phyloP scores from a whole-genome alignment of 2,797 vertebrate species.

The Gallinago stenura region DNA sequence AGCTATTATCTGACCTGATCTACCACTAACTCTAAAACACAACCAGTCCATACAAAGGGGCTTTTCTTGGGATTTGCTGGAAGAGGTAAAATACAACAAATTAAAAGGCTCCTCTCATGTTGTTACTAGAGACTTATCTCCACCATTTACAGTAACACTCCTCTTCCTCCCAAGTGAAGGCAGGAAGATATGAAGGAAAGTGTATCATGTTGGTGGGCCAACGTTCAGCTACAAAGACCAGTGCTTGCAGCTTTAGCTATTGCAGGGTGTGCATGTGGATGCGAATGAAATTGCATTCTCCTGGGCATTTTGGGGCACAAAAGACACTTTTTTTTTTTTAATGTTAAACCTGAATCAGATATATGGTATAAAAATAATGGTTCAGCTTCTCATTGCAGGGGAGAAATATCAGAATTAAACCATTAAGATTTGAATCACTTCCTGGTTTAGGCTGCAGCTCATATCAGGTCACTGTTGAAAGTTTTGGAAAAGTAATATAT shows the following conservation, averaged over 20 bases:
- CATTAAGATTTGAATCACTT: background rate
- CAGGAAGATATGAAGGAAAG: background rate
- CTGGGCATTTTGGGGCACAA: background rate
- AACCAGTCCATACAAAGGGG: background rate
- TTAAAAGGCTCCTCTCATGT: background rate
- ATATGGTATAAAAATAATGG: background rate
- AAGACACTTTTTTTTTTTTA: background rate
- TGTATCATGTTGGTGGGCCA: rapidly evolving
- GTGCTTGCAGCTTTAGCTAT: background rate
- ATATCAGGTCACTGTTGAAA: background rate
- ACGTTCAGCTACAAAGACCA: background rate
- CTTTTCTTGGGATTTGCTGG: background rate
- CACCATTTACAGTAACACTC: background rate
- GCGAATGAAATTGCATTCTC: background rate
- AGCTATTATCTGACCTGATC: background rate
- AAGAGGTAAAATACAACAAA: background rate
- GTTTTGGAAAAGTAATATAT: background rate
- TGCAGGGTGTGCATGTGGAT: too few species aligned
- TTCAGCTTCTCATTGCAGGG: background rate
- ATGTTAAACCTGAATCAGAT: background rate
- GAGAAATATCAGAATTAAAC: background rate
- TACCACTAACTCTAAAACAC: background rate
- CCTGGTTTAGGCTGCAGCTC: background rate
- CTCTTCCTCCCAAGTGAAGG: background rate
- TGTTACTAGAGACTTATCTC: background rate